Conservation (phyloP, 2,888 invertebrate genomes). For the Xanthorhoe spadicearia region DNA sequence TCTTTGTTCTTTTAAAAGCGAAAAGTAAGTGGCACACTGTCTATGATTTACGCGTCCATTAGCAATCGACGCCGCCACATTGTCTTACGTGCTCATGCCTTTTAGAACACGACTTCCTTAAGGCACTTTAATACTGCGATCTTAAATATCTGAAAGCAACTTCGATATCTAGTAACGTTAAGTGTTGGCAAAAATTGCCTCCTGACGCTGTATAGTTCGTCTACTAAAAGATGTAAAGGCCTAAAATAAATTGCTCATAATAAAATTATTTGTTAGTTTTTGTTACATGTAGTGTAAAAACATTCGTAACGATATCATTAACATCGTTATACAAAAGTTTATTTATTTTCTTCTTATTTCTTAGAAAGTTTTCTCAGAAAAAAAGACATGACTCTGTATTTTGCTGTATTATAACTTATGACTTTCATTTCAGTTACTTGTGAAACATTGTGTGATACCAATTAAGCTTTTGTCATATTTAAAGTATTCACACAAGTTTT, state of each 20-base stretch:
- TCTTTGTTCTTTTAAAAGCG: neutral
- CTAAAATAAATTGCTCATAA: too few species aligned
- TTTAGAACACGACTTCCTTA: neutral
- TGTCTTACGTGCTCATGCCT: constrained; percentile 12
- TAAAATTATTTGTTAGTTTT: too few species aligned
- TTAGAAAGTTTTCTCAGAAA: neutral
- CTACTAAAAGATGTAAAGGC: too few species aligned
- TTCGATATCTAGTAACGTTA: too few species aligned
- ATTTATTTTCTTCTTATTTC: neutral
- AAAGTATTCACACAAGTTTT: too few species aligned
- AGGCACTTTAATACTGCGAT: neutral
- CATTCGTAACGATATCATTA: neutral
- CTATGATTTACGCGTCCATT: constrained; percentile 22
- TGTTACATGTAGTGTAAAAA: neutral
- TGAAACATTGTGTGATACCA: neutral
- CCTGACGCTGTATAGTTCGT: too few species aligned
- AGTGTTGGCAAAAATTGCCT: too few species aligned
- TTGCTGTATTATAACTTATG: neutral
- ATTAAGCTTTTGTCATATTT: neutral
- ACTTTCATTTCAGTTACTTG: neutral
- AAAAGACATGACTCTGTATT: neutral
- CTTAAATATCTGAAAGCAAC: neutral
- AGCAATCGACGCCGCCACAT: constrained; percentile 14
- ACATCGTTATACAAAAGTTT: neutral
- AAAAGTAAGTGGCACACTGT: neutral